Conservation (phyloP, 2,888 invertebrate genomes). For the Heterodera filipjevi region DNA sequence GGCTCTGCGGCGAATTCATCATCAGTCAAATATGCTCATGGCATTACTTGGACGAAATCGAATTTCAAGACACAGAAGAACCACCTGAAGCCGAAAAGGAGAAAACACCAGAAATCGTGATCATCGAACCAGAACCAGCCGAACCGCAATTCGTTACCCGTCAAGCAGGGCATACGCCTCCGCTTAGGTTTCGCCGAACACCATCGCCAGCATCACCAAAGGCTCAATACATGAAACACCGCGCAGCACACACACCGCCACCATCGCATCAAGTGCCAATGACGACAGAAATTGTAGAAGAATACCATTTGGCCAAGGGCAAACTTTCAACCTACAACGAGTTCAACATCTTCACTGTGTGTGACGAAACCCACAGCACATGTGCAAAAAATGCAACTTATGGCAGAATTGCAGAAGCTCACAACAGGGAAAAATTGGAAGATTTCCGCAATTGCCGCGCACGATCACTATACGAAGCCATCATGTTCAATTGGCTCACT, state of each 20-base stretch:
- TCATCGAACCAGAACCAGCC: not conserved
- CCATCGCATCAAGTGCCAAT: not conserved
- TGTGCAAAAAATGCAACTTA: not conserved
- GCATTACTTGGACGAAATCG: not conserved
- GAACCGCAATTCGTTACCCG: not conserved
- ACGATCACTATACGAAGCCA: not conserved
- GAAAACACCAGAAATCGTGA: not conserved
- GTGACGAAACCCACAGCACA: not conserved
- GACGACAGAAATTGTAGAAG: not conserved
- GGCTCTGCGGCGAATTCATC: not conserved
- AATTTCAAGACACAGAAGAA: not conserved
- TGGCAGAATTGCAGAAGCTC: not conserved
- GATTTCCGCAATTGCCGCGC: not conserved
- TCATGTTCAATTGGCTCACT: not conserved
- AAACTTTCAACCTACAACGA: not conserved
- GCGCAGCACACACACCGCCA: not conserved
- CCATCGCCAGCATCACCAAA: too few species aligned
- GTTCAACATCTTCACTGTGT: not conserved
- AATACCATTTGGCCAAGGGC: not conserved
- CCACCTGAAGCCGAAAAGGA: not conserved
- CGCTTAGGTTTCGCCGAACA: too few species aligned
- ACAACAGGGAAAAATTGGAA: not conserved
- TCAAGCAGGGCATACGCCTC: not conserved
- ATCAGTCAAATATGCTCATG: not conserved
- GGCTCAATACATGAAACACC: not conserved